A percentile compares a stretch with the other conserved stretches of the same genome.
Conservation (phyloP, 2,113 vertebrate genomes). For the Phoenicopterus ruber region DNA sequence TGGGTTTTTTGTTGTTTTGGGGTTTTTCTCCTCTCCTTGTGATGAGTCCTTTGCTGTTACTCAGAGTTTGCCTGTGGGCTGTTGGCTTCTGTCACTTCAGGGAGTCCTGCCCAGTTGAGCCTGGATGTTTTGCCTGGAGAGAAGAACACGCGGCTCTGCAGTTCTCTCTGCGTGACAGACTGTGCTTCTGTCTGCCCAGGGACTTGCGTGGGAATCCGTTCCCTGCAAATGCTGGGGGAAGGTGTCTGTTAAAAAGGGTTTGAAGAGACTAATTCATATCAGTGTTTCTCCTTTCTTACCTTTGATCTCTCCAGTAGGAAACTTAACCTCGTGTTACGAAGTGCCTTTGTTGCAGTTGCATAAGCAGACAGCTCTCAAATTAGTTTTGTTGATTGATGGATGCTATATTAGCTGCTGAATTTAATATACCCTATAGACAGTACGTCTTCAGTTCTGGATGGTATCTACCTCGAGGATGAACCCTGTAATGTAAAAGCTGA, state of each 20-base stretch:
- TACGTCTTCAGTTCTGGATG: background rate
- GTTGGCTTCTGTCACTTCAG: background rate
- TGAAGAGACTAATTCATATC: background rate
- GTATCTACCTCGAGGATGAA: background rate
- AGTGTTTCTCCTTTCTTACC: background rate
- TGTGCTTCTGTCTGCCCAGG: background rate
- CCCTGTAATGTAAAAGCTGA: background rate
- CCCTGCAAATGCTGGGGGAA: background rate
- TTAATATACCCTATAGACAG: background rate
- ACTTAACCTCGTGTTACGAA: background rate
- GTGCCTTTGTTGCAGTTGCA: background rate
- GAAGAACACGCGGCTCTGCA: background rate
- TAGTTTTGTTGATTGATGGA: background rate
- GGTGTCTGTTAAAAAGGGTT: background rate
- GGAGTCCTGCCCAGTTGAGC: background rate
- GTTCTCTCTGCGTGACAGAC: background rate
- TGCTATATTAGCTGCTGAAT: background rate
- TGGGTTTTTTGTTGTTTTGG: background rate
- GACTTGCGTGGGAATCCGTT: accelerated
- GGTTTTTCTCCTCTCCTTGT: background rate
- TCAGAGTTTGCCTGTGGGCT: background rate
- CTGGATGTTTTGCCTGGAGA: background rate
- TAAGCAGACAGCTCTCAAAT: background rate
- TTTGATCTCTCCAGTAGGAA: background rate
- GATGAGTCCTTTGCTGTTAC: background rate